Percentiles rank a stretch among this genome's conserved stretches.
Conservation (phyloP, 2,113 vertebrate genomes). For the Smithornis capensis region DNA sequence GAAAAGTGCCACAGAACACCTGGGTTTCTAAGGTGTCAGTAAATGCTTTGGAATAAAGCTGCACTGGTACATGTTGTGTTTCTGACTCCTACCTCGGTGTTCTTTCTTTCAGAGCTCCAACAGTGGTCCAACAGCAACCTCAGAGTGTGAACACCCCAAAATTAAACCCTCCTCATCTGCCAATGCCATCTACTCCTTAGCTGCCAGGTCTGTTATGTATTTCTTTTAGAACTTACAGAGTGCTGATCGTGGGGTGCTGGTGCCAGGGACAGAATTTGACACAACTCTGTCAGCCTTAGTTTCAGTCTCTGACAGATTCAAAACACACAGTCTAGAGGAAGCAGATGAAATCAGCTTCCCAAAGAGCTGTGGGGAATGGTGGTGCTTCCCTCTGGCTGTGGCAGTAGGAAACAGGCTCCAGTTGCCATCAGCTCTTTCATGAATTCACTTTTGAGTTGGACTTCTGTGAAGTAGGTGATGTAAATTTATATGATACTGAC, state of each 20-base stretch:
- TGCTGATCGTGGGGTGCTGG: neutral
- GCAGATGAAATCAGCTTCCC: neutral
- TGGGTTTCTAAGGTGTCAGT: neutral
- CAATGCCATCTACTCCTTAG: conserved; percentile 91
- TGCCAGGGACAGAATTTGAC: neutral
- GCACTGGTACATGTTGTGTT: neutral
- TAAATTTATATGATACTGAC: neutral
- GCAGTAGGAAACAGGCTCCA: neutral
- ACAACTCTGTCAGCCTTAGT: neutral
- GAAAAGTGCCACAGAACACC: neutral
- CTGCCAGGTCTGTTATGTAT: conserved; percentile 78
- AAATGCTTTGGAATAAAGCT: neutral
- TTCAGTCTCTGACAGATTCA: neutral
- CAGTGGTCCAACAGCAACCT: conserved; percentile 53
- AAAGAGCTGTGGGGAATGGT: neutral
- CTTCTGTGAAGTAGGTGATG: neutral
- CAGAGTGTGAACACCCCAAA: conserved; percentile 89
- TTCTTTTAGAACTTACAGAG: neutral
- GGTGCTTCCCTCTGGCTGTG: neutral
- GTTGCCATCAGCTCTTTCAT: neutral
- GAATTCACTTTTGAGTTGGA: neutral
- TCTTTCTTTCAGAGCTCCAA: conserved; percentile 77
- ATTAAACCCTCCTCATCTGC: conserved; percentile 92
- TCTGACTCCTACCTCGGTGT: neutral
- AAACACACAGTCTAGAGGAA: neutral